Conservation (phyloP, 2,113 vertebrate species). For the Acanthisitta chloris region DNA sequence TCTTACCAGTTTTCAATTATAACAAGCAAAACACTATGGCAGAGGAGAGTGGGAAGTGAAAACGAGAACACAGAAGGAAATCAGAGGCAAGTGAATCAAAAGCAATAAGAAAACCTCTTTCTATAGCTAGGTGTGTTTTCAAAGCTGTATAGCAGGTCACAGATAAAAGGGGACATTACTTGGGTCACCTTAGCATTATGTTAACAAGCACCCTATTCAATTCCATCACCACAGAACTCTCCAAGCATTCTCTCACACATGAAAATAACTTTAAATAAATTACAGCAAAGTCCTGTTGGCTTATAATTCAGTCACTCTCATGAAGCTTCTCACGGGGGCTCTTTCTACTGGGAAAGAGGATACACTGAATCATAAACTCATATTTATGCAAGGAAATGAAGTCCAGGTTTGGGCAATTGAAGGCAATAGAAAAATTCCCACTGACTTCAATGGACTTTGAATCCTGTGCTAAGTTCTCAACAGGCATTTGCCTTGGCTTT, state of each 20-base stretch:
- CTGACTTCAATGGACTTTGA: neutral
- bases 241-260: neutral
- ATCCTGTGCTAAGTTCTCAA: neutral
- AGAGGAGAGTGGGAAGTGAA: neutral
- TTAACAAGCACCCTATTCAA: neutral
- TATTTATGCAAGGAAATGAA: neutral
- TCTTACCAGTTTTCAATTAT: neutral
- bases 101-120: neutral
- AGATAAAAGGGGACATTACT: neutral
- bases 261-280: neutral
- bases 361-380: neutral
- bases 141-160: neutral
- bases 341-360: neutral
- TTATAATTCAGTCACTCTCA: neutral
- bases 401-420: neutral
- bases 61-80: neutral
- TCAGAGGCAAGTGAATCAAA: neutral
- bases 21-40: neutral
- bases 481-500: neutral
- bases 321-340: neutral
- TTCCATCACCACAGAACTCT: neutral
- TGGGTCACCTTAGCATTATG: neutral
- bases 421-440: neutral
- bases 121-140: neutral
- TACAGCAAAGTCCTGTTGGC: neutral